Evolutionary conservation across 2,888 invertebrate genomes (phyloP).

Genomic region (Xestia c-nigrum): DNA sequence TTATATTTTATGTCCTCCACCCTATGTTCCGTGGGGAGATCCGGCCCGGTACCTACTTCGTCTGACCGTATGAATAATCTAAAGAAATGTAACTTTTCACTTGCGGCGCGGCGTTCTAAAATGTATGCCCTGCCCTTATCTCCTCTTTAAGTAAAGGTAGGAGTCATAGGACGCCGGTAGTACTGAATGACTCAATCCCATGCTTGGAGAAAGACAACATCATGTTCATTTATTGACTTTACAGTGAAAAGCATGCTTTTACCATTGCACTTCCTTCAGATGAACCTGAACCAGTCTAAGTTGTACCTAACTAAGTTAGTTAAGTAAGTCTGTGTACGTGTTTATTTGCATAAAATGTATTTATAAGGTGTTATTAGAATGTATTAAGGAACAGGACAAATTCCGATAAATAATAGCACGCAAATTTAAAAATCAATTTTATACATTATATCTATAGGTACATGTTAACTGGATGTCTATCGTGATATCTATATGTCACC

Average conservation of each 20-base stretch:
- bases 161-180: not conserved
- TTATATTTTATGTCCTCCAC: not conserved
- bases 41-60: not conserved
- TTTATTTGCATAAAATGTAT: too few species aligned
- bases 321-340: too few species aligned
- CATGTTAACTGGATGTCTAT: too few species aligned
- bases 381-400: too few species aligned
- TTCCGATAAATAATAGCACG: too few species aligned
- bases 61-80: not conserved
- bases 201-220: not conserved
- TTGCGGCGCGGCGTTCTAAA: not conserved
- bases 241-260: not conserved
- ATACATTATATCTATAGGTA: too few species aligned
- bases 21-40: not conserved
- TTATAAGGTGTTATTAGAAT: too few species aligned
- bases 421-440: too few species aligned
- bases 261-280: not conserved
- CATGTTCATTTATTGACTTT: not conserved
- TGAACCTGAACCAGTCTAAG: not conserved
- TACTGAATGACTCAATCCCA: not conserved
- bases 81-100: not conserved
- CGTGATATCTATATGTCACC: too few species aligned
- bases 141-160: not conserved
- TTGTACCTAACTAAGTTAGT: not conserved
- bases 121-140: not conserved